phyloP scores from a whole-genome alignment of 2,113 vertebrate genomes.

The Rhea pennata region DNA sequence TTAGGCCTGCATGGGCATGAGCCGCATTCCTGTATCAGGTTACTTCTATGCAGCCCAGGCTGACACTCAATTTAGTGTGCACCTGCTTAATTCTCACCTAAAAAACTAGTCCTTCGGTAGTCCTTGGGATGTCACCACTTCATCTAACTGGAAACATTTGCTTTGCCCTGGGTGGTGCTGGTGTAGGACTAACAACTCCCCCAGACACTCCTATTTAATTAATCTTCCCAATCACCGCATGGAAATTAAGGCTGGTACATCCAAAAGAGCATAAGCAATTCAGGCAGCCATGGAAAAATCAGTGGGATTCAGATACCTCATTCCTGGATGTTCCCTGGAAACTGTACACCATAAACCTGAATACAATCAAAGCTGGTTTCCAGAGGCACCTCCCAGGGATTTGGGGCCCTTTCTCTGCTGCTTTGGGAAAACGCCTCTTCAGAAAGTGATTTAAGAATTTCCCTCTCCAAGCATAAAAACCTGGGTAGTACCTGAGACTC shows the following conservation, averaged over 20 bases:
- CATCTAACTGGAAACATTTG: background rate
- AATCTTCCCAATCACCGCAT: background rate
- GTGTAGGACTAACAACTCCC: background rate
- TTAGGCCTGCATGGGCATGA: background rate
- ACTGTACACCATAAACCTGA: background rate
- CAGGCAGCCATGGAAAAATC: background rate
- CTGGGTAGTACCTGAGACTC: background rate
- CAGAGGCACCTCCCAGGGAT: accelerated
- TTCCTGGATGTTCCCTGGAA: background rate
- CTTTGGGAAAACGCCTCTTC: background rate
- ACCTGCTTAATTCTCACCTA: background rate
- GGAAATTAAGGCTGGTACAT: background rate
- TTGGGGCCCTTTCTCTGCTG: background rate
- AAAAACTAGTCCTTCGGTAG: background rate
- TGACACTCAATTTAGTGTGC: accelerated
- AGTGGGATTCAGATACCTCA: background rate
- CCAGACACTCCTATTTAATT: background rate
- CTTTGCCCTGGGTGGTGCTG: background rate
- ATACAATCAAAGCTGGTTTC: background rate
- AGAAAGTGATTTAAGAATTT: background rate
- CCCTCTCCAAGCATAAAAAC: background rate
- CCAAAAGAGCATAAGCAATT: background rate
- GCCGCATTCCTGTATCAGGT: background rate
- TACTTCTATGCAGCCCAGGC: background rate
- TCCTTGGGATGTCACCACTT: accelerated